Evolutionary conservation across 2,888 invertebrate species (phyloP), one percentile per base, ranked within the genome.

Genomic region (Pantelozetes paolii): DNA sequence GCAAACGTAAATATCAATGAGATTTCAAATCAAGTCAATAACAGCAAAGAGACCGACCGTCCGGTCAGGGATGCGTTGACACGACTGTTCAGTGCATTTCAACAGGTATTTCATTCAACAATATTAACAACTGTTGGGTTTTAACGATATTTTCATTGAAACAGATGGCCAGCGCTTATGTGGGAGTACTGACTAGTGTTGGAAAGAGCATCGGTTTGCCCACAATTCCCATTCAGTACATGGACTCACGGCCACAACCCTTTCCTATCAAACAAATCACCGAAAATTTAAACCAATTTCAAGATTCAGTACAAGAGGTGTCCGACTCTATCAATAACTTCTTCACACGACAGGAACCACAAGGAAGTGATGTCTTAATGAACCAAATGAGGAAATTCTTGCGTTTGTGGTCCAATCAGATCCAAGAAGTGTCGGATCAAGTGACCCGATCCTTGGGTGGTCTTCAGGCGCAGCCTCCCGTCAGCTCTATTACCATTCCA

Each of bases 91-190:
- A 26, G 36, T 26, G 62, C 62, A 32, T 62, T 62, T 36, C 62
- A 62, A 36, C 62, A 62, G 62, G 62, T 62, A 62, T 62, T 30
- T 1, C n/a, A 62, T 11, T 9, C 6, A 3, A n/a, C 23, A 62
- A 13, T 36, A n/a, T 9, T 62, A 26, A 5, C 2, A 30, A n/a
- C 1, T 28, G 18, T 30, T 62, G 28, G n/a, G 3, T 30, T 36
- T 62, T 1, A 36, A 32, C 1, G 62, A 6, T 3, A 8, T 28
- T 1, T 23, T 2, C n/a, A 28, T n/a, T 36, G 28, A 11, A 23
- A 23, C 32, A 62, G 62, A 36, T 62, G 62, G 62, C 62, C 18
- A 32, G 3, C 32, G 62, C 62, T 36, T 62, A 62, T 62, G 62
- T 62, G 0, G 62, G 62, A 30, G 62, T 62, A 32, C 36, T 62